phyloP scores from a whole-genome alignment of 2,888 invertebrate species.

The Megastigmus dorsalis region DNA sequence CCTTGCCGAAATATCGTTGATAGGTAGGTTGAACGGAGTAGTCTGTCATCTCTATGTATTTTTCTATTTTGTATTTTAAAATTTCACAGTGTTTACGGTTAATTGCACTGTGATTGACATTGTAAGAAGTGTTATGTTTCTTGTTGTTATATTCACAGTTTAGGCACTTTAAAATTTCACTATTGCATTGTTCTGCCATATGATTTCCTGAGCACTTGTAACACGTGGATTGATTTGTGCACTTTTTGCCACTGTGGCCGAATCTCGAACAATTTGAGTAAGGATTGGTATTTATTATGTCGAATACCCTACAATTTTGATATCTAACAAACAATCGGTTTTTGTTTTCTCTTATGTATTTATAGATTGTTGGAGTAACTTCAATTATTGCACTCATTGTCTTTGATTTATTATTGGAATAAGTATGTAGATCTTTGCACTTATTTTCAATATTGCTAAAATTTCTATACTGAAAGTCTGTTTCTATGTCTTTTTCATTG shows the following conservation, averaged over 20 bases:
- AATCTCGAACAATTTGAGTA: background rate
- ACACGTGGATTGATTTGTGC: background rate
- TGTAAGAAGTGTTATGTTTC: background rate
- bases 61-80: too few relatives aligned
- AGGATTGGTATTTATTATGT: background rate
- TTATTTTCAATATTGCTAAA: background rate
- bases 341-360: background rate
- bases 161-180: background rate
- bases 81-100: too few relatives aligned
- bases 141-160: background rate
- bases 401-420: too few relatives aligned
- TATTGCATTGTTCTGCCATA: background rate
- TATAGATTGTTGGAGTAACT: background rate
- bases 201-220: background rate
- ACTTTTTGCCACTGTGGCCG: background rate
- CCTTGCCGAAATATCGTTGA: background rate
- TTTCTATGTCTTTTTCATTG: background rate
- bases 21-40: background rate
- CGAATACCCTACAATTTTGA: conserved; percentile 1
- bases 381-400: background rate
- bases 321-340: background rate
- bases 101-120: too few relatives aligned
- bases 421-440: background rate
- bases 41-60: too few relatives aligned
- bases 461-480: background rate